Evolutionary conservation across 2,113 vertebrate genomes (phyloP).

Genomic region (Passer montanus): DNA sequence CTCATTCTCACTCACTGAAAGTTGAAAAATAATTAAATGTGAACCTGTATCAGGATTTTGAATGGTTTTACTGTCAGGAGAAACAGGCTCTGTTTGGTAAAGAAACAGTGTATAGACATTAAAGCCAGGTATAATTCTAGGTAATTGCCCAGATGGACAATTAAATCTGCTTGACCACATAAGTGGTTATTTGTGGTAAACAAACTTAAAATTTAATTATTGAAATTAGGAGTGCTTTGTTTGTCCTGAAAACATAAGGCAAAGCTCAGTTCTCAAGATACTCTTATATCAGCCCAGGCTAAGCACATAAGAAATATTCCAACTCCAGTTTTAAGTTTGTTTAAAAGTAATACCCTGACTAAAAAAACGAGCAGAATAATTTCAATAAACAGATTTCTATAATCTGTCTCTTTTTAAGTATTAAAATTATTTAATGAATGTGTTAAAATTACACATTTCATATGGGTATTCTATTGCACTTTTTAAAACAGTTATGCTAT

Average conservation of each 20-base stretch:
- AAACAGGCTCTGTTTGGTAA: not conserved
- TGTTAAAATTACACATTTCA: not conserved
- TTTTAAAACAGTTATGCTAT: not conserved
- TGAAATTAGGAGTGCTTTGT: not conserved
- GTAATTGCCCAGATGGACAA: not conserved
- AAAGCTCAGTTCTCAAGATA: not conserved
- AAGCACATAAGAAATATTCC: not conserved
- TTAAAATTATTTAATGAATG: not conserved
- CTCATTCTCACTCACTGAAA: not conserved
- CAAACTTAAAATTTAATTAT: not conserved
- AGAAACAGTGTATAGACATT: not conserved
- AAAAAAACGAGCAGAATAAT: not conserved
- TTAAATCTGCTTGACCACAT: not conserved
- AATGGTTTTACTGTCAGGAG: not conserved
- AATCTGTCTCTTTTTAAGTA: not conserved
- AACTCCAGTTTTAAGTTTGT: not conserved
- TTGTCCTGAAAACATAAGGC: not conserved
- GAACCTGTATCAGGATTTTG: not conserved
- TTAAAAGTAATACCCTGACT: not conserved
- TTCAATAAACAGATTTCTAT: not conserved
- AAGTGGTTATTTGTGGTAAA: not conserved
- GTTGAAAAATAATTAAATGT: not conserved
- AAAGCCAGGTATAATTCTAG: not conserved
- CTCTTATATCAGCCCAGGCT: not conserved
- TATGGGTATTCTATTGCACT: not conserved